Evolutionary conservation across 2,888 invertebrate genomes (phyloP).

Genomic region (Baronia brevicornis): DNA sequence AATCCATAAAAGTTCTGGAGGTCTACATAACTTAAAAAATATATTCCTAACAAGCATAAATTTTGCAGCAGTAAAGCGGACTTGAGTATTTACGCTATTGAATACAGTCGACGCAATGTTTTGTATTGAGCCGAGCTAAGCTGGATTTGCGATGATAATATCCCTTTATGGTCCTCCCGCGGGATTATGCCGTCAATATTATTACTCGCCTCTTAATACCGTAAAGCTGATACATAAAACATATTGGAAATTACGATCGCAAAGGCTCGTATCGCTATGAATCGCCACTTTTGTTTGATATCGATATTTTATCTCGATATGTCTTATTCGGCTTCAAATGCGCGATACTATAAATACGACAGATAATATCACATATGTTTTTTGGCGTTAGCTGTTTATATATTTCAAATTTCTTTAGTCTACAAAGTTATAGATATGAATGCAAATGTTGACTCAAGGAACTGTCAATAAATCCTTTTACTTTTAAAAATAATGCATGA

Average conservation of each 20-base stretch:
- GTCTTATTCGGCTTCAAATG: conserved; percentile 7
- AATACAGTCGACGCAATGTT: conserved; percentile 18
- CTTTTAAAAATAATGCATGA: too few species aligned
- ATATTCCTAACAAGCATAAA: not conserved
- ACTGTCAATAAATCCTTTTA: too few species aligned
- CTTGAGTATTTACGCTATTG: conserved; percentile 1
- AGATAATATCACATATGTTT: too few species aligned
- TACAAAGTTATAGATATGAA: too few species aligned
- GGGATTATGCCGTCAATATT: conserved; percentile 70
- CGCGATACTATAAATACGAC: too few species aligned
- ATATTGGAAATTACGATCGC: conserved; percentile 63
- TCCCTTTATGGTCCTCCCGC: conserved; percentile 51
- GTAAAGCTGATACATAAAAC: conserved; percentile 67
- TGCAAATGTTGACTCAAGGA: too few species aligned
- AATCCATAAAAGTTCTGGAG: too few species aligned
- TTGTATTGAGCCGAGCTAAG: conserved; percentile 50
- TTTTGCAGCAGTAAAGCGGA: too few species aligned
- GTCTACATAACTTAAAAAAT: not conserved
- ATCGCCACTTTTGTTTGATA: conserved; percentile 28
- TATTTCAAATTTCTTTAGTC: too few species aligned
- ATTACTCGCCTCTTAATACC: conserved; percentile 71
- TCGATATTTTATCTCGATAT: conserved; percentile 19
- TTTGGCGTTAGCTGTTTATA: too few species aligned
- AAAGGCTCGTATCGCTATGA: conserved; percentile 38
- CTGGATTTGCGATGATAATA: conserved; percentile 62